Evolutionary conservation across 1,140 invertebrate genomes (phyloP), one percentile per base, ranked within the genome.

Genomic region (Dendrolimus punctatus): DNA sequence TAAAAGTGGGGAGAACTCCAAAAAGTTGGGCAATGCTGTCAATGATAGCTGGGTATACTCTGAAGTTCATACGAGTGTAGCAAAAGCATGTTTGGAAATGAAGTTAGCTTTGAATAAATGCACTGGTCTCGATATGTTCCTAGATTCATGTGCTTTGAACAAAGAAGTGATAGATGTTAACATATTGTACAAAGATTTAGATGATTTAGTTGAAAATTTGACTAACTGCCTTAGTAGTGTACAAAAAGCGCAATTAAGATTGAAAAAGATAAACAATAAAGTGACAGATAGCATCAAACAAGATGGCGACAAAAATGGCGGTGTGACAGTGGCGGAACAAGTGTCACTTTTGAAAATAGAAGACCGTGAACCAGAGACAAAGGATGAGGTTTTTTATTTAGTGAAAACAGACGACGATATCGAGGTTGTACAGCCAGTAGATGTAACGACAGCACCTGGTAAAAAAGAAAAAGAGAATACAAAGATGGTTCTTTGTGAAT

Each of bases 351-450:
- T 77, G 8, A 76, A 69, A 66, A 77, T 86, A 50, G 76, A 75
- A 55, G 78, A 83, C 51, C 64, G 57, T 44, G 71, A 66, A 50
- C 71, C 73, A 23, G 80, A 75, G 47, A 60, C 67, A 23, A 78
- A 62, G 58, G 83, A 86, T 60, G 83, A 86, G 68, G 83, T 86
- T 47, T 86, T 79, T 51, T 86, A 79, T 64, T 84, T 77, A n/a
- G 68, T 86, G 6, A 81, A 72, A 62, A 84, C 80, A 1, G 83
- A 81, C n/a, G 80, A 83, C 23, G 79, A 85, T 50, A 59, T 53
- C 9, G 48, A 57, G 1, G 4, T 10, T 23, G 39, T 59, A 2
- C 62, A 63, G 6, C 54, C 66, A 2, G 60, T 58, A 5, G 83
- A 86, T 67, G 50, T 80, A 1, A 58, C 71, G 2, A 84, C 83